phyloP scores from a whole-genome alignment of 2,113 vertebrate species.

The Verasper variegatus region DNA sequence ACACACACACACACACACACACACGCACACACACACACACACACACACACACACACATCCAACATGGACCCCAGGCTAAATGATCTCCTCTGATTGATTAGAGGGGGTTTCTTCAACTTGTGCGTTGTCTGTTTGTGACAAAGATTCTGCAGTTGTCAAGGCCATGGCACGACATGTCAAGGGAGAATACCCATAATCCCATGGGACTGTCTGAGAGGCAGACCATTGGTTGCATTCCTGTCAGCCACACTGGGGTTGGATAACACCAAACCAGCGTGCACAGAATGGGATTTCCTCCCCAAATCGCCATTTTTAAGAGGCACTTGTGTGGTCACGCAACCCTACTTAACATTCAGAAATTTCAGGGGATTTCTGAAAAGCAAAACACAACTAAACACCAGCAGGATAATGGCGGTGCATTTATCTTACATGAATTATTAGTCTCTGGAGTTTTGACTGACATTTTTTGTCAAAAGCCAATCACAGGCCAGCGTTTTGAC shows the following conservation, averaged over 20 bases:
- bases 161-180: slow-evolving; percentile 59
- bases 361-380: slow-evolving; percentile 20
- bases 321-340: slow-evolving; percentile 45
- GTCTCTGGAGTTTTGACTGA: neutral
- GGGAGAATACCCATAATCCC: slow-evolving; percentile 46
- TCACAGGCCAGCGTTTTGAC: slow-evolving; percentile 9
- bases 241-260: slow-evolving; percentile 39
- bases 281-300: slow-evolving; percentile 56
- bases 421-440: slow-evolving; percentile 10
- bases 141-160: slow-evolving; percentile 45
- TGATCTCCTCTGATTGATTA: slow-evolving; percentile 43
- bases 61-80: slow-evolving; percentile 10
- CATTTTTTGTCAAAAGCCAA: slow-evolving; percentile 14
- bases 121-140: slow-evolving; percentile 26
- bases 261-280: slow-evolving; percentile 45
- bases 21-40: slow-evolving; percentile 18
- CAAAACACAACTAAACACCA: slow-evolving; percentile 8
- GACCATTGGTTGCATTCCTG: slow-evolving; percentile 46
- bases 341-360: slow-evolving; percentile 41
- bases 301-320: slow-evolving; percentile 34
- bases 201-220: slow-evolving; percentile 28
- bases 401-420: slow-evolving; percentile 11
- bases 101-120: slow-evolving; percentile 29
- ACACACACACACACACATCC: slow-evolving; percentile 19
- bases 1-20: slow-evolving; percentile 17